Conservation (phyloP, 2,797 vertebrate species). For the Rhabdophis nuchalis region DNA sequence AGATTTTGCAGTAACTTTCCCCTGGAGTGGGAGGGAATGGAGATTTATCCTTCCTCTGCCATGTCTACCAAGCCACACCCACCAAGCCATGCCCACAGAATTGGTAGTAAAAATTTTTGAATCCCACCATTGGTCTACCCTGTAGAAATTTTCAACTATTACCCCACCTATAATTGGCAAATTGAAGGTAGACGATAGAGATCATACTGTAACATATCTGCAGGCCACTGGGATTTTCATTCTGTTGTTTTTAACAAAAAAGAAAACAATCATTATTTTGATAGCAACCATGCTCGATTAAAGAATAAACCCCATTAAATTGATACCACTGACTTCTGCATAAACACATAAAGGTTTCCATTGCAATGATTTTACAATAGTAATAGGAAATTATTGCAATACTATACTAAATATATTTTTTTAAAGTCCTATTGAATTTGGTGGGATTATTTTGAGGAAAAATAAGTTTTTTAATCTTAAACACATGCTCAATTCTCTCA, state of each 20-base stretch:
- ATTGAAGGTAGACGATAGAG: not conserved
- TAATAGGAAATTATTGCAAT: not conserved
- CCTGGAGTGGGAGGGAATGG: too few relatives aligned
- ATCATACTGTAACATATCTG: not conserved
- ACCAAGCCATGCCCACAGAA: too few relatives aligned
- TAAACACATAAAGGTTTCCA: not conserved
- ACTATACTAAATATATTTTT: not conserved
- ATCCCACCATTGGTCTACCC: not conserved
- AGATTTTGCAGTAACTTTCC: too few relatives aligned
- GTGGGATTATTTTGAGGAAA: not conserved
- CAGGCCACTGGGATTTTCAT: not conserved
- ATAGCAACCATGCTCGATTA: not conserved
- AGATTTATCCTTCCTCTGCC: too few relatives aligned
- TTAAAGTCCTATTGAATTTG: not conserved
- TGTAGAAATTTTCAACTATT: not conserved
- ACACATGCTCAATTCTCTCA: not conserved
- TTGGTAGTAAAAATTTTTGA: too few relatives aligned
- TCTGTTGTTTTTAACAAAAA: not conserved
- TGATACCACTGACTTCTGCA: not conserved
- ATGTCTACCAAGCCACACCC: too few relatives aligned
- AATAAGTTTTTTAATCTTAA: not conserved
- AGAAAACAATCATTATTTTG: not conserved
- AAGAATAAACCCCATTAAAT: not conserved
- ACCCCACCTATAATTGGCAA: not conserved
- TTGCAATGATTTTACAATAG: not conserved